A percentile compares a stretch with the other conserved stretches of the same genome.
Conservation (phyloP, 2,113 vertebrate genomes). For the Neotoma lepida region DNA sequence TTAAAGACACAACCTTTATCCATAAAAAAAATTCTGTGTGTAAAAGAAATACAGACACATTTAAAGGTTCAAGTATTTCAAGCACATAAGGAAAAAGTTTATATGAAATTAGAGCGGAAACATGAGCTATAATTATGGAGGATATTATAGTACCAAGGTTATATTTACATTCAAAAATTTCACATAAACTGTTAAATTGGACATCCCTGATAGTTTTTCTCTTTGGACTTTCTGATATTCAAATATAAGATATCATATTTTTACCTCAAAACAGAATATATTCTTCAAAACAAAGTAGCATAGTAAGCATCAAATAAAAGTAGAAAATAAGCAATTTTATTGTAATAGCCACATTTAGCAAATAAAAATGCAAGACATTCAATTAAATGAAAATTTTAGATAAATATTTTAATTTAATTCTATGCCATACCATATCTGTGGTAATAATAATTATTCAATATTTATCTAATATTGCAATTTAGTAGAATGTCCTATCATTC, state of each 20-base stretch:
- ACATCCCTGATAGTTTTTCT: not conserved
- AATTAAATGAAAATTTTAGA: not conserved
- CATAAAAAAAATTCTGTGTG: not conserved
- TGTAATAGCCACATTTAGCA: not conserved
- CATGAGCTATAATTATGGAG: not conserved
- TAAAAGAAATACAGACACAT: not conserved
- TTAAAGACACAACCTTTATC: not conserved
- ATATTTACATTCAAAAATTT: not conserved
- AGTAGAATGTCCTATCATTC: not conserved
- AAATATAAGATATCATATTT: not conserved
- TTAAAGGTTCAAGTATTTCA: slow-evolving; percentile 25
- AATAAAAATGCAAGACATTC: not conserved
- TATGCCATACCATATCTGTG: not conserved
- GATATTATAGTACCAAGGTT: not conserved
- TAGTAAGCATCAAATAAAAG: not conserved
- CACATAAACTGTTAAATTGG: not conserved
- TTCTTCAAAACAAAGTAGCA: not conserved
- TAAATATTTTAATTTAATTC: not conserved
- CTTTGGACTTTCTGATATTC: not conserved
- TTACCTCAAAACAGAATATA: not conserved
- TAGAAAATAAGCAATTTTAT: not conserved
- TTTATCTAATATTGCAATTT: not conserved
- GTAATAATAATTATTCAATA: not conserved
- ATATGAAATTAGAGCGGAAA: not conserved
- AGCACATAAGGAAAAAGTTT: not conserved